Evolutionary conservation across 2,113 vertebrate species (phyloP).

Genomic region (Chiloscyllium plagiosum): DNA sequence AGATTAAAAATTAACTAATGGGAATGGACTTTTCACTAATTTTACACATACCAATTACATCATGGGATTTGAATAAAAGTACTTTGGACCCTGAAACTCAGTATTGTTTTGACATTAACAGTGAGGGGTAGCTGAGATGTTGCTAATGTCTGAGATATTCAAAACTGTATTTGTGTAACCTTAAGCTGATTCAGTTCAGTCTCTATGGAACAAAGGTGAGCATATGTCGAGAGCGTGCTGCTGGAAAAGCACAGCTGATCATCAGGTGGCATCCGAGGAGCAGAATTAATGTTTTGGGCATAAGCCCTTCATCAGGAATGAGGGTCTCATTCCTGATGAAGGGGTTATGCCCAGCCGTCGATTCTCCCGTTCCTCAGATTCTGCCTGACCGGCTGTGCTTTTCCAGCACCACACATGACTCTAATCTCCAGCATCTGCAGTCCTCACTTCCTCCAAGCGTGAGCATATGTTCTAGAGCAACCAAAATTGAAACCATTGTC

Average conservation of each 20-base stretch:
- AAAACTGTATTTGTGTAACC: not conserved
- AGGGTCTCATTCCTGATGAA: too few relatives aligned
- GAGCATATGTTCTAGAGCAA: not conserved
- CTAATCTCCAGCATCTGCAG: too few relatives aligned
- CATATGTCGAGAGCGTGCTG: not conserved
- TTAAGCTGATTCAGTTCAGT: not conserved
- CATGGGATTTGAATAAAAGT: not conserved
- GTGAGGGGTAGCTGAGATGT: not conserved
- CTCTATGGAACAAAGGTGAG: not conserved
- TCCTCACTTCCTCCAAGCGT: too few relatives aligned
- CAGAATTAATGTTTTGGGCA: too few relatives aligned
- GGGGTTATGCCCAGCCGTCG: too few relatives aligned
- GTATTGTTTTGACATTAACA: not conserved
- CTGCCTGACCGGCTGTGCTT: too few relatives aligned
- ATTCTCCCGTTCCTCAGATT: too few relatives aligned
- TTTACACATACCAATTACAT: not conserved
- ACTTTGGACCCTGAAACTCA: not conserved
- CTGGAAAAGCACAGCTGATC: too few relatives aligned
- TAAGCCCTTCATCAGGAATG: too few relatives aligned
- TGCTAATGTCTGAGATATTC: not conserved
- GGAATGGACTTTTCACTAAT: not conserved
- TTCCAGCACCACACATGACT: too few relatives aligned
- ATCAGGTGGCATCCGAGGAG: too few relatives aligned
- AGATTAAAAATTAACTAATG: not conserved
- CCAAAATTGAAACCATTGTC: not conserved